These are phyloP conservation scores for Hylaeus anthracinus DNA, from an alignment of 1,140 invertebrate genomes.

Conservation along the genomic window DNA sequence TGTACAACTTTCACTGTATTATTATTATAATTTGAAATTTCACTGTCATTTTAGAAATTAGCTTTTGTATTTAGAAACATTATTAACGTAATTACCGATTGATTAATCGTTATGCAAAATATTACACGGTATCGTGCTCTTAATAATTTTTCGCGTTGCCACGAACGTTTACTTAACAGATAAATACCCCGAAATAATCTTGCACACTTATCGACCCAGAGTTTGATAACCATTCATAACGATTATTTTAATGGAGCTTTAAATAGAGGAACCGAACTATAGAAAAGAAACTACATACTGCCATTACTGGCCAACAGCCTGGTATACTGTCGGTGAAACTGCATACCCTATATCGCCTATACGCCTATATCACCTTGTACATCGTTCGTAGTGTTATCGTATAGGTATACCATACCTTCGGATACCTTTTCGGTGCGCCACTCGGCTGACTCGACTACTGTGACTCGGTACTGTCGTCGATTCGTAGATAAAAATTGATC, in stretches of 20 bases:
- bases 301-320: too few relatives aligned
- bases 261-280: constrained; percentile 15
- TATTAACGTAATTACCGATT: not conserved
- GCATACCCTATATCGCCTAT: not conserved
- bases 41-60: not conserved
- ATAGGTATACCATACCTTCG: too few relatives aligned
- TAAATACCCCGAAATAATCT: not conserved
- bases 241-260: constrained; percentile 23
- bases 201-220: not conserved
- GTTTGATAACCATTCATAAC: not conserved
- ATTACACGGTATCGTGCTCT: not conserved
- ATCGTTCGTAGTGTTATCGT: too few relatives aligned
- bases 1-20: constrained; percentile 4
- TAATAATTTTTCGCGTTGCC: too few relatives aligned
- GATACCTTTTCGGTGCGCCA: too few relatives aligned
- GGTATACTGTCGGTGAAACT: not conserved
- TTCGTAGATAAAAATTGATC: too few relatives aligned
- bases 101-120: not conserved
- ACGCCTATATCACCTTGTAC: too few relatives aligned
- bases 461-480: too few relatives aligned
- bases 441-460: too few relatives aligned
- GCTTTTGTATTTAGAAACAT: not conserved
- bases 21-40: not conserved
- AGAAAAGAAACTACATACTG: not conserved
- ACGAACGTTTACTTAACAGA: not conserved